Conservation (phyloP, 2,113 vertebrate species). For the Bombycilla garrulus region DNA sequence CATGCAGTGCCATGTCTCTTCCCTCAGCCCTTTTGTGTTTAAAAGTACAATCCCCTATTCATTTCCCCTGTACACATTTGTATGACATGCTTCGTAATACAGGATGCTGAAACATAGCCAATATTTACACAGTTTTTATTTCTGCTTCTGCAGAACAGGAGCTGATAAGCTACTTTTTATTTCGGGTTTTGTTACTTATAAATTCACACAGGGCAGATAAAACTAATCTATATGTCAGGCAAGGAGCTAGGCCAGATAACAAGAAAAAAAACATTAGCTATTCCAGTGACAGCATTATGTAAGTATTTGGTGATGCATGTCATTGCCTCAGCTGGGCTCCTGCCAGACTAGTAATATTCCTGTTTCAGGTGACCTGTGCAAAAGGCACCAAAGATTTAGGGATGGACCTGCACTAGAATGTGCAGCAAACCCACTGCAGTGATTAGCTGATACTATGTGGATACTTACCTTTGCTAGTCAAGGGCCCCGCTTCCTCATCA, state of each 20-base stretch:
- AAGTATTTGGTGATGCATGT: background rate
- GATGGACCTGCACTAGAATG: background rate
- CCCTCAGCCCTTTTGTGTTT: background rate
- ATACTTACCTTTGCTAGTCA: background rate
- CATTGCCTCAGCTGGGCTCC: background rate
- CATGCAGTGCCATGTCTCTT: background rate
- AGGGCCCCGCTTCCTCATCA: background rate
- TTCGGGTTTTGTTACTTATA: slow-evolving; percentile 47
- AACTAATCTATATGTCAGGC: slow-evolving; percentile 13
- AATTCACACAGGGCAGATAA: slow-evolving; percentile 37
- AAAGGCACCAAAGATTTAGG: background rate
- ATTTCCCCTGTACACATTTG: background rate
- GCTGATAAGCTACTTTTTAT: slow-evolving; percentile 40
- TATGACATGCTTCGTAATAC: background rate
- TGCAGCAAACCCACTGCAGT: background rate
- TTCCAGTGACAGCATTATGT: background rate
- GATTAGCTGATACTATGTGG: background rate
- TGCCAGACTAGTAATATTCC: background rate
- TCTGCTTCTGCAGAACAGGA: slow-evolving; percentile 2
- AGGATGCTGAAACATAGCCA: slow-evolving; percentile 31
- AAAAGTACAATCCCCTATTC: background rate
- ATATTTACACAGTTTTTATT: slow-evolving; percentile 11
- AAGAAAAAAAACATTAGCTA: slow-evolving; percentile 8
- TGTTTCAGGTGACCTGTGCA: background rate
- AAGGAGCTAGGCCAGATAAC: slow-evolving; percentile 34